Conservation (phyloP, 1,140 invertebrate genomes). For the Saccostrea cuccullata region DNA sequence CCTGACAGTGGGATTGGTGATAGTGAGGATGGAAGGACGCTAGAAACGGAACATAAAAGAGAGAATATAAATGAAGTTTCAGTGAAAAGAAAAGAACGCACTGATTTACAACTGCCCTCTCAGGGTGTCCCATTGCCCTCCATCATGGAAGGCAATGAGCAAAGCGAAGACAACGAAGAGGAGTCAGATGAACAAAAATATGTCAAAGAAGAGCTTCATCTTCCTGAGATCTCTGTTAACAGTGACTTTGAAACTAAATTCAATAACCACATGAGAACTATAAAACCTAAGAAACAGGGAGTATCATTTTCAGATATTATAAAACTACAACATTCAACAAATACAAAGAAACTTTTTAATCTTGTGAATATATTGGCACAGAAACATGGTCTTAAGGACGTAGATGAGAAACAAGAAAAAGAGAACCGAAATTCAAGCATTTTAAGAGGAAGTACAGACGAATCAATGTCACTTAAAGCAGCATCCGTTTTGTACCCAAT, state of each 20-base stretch:
- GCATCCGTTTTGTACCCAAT: slow-evolving; percentile 57
- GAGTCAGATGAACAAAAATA: neutral
- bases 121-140: slow-evolving; percentile 38
- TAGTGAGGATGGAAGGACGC: slow-evolving; percentile 40
- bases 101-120: neutral
- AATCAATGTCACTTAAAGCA: slow-evolving; percentile 41
- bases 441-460: slow-evolving; percentile 48
- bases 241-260: neutral
- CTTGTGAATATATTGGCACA: slow-evolving; percentile 60
- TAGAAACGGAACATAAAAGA: slow-evolving; percentile 26
- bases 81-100: neutral
- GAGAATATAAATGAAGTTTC: slow-evolving; percentile 16
- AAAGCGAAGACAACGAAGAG: slow-evolving; percentile 25
- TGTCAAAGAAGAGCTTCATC: neutral
- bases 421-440: slow-evolving; percentile 54
- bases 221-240: slow-evolving; percentile 5
- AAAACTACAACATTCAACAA: slow-evolving; percentile 60
- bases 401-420: slow-evolving; percentile 44
- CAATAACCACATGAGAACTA: neutral
- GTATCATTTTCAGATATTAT: slow-evolving; percentile 63
- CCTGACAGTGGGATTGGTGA: slow-evolving; percentile 34
- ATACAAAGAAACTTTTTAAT: slow-evolving; percentile 60
- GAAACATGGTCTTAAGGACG: slow-evolving; percentile 55
- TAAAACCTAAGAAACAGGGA: slow-evolving; percentile 49
- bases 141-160: slow-evolving; percentile 47